Evolutionary conservation across 2,113 vertebrate genomes (phyloP), one percentile per base, ranked within the genome.

Genomic region (Arvicanthis niloticus): DNA sequence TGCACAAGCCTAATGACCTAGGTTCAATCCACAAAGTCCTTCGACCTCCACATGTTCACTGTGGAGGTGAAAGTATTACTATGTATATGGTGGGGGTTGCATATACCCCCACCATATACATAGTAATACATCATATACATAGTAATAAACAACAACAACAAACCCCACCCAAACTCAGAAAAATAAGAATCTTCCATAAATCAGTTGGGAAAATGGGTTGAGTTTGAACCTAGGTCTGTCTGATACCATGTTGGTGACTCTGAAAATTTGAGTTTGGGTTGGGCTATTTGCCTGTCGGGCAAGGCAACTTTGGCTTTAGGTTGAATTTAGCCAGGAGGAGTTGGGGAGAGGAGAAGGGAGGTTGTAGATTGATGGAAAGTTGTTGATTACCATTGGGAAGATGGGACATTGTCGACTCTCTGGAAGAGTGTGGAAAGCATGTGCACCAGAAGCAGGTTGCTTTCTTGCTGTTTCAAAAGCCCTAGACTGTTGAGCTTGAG

Each of bases 401-500:
- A 82, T 45, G 29, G 82, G 58, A 45, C 17, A 21, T 34, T 17
- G 6, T 86, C 0, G 34, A 67, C 58, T 73, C n/a, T 40, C 31
- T 4, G 85, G 45, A 65, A 93, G 87, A 40, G 24, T 89, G 22
- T 73, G 73, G 58, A 85, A 88, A 77, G 42, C 42, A 5, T 17
- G 0, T 58, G 67, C 21, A 91, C 29, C 73, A 70, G 93, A 70
- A 95, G 86, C 53, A 40, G 84, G 53, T n/a, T 92, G 34, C 7
- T 80, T 86, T 24, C 82, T 96, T n/a, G 81, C 62, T 13, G 26
- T 95, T 96, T 93, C 85, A 87, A 60, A 95, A 94, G 34, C 26
- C 53, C 22, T 96, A 48, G 2, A 80, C 73, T 93, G 7, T 13
- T 89, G 26, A 77, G 77, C 53, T 11, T 89, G 26, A 86, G 81